Base-by-base conservation (phyloP, 2,113 vertebrate species). In the Galemys pyrenaicus region DNA sequence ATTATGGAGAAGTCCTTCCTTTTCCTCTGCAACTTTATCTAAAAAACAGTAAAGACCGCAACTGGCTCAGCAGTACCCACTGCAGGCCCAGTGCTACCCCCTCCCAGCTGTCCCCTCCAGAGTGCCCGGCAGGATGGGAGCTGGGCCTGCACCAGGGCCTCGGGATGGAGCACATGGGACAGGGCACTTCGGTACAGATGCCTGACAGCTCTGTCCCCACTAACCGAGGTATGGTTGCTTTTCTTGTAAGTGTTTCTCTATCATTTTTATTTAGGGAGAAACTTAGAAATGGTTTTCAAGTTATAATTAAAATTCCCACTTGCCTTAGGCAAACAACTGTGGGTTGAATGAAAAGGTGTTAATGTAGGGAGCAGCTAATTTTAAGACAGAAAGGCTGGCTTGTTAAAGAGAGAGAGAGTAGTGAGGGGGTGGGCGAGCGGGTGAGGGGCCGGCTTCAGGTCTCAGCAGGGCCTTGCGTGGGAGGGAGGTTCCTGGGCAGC, bases 231-330 rank as follows among this genome's bases (percentile, higher is more conserved):
- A 9, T 16, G 28, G 22, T 54, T 79, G 39, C 67, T 74, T 85
- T 77, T 32, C 54, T 62, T 32, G 41, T 6, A 80, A n/a, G 44
- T 67, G 37, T 73, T 58, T 49, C 87, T 83, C 9, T 71, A 7
- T 28, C 41, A 17, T 51, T 91, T 82, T 74, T 89, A 87, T 65
- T 82, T 56, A 46, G 35, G 26, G 8, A 32, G 2, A 56, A 82
- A 54, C 65, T 32, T 39, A 39, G 71, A 87, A 84, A 58, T 79
- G 74, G 64, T 32, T 96, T 96, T 44, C 13, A 88, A 88, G 85
- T 92, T 62, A 24, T 62, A 65, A 80, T 90, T 93, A 85, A 82
- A 95, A 68, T 74, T 87, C 46, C 75, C n/a, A 13, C 28, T 95
- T 68, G 87, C 79, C 37, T 82, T 87, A 39, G 58, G 74, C 89